These are phyloP conservation scores for Aporophyla lueneburgensis DNA, from an alignment of 2,888 invertebrate species.

Conservation along the genomic window DNA sequence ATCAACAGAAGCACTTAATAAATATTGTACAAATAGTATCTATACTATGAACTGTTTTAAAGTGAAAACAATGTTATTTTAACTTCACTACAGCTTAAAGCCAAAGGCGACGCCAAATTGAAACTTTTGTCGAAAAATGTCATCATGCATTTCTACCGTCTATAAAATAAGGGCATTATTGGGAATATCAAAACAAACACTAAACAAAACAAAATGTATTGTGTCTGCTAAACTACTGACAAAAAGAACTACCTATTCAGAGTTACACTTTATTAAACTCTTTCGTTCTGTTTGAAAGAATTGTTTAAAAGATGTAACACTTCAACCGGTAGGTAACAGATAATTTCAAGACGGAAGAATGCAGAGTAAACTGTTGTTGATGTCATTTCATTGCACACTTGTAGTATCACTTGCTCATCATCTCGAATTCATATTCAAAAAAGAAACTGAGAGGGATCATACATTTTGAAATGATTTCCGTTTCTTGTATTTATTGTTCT, in stretches of 20 bases:
- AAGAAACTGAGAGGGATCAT: not conserved
- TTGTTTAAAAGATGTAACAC: no score
- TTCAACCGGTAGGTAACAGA: no score
- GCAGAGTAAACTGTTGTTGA: not conserved
- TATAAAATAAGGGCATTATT: not conserved
- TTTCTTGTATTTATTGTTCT: not conserved
- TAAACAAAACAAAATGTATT: slow-evolving; percentile 1
- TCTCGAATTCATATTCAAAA: not conserved
- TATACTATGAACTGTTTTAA: not conserved
- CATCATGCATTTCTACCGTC: not conserved
- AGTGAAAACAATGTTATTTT: not conserved
- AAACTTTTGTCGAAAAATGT: not conserved
- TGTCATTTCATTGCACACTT: not conserved
- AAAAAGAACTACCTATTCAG: not conserved
- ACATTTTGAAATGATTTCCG: not conserved
- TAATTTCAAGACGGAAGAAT: not conserved
- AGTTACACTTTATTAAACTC: not conserved
- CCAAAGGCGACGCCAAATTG: not conserved
- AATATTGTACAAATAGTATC: not conserved
- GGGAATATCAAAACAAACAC: not conserved
- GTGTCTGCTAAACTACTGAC: not conserved
- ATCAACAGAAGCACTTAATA: not conserved
- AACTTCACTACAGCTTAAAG: not conserved
- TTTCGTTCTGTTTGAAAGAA: not conserved
- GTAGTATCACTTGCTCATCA: not conserved